Evolutionary conservation across 1,140 invertebrate species (phyloP), one percentile per base, ranked within the genome.

Genomic region (Venustaconcha ellipsiformis): DNA sequence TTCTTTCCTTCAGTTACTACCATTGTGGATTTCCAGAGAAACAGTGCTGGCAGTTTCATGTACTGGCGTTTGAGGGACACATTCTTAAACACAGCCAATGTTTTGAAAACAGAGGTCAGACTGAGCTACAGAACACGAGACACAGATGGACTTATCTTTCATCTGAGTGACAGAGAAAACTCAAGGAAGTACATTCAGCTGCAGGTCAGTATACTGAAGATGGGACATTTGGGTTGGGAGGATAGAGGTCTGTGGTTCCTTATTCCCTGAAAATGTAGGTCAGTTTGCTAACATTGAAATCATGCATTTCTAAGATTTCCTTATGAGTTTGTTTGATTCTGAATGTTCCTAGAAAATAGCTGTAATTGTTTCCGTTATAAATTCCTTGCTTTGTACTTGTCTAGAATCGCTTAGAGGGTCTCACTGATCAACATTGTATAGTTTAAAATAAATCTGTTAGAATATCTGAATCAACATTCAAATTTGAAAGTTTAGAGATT

Each of bases 11-110:
- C 81, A 89, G 86, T 65, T 23, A 81, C 88, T 95, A 95, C 13
- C 95, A 94, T 15, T 56, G 79, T 87, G 80, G 86, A 97, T 95
- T 70, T 99, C 89, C 94, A 96, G 86, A 93, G 94, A 0, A 95
- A 96, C 86, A 48, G 6, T 48, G 37, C 70, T 14, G n/a, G 63
- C n/a, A 97, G 96, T 81, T 99, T 97, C 89, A 95, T 99, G 5
- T 97, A 98, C 87, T 99, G 98, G 89, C 96, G 96, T 1, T 90
- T 99, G 5, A 96, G 83, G 59, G 79, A 83, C 67, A 72, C 95
- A 65, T 98, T 98, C n/a, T 17, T 67, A 1, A 70, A 67, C 30
- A 69, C 80, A n/a, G 48, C 68, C 12, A 65, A 76, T 60, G 64
- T 79, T 20, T 62, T 76, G 26, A 72, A 82, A 59, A 65, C 82